A percentile compares a stretch with the other conserved stretches of the same genome.
These are phyloP conservation scores for Chamaetylas fuelleborni DNA, from an alignment of 2,113 vertebrate genomes.

Conservation along the genomic window DNA sequence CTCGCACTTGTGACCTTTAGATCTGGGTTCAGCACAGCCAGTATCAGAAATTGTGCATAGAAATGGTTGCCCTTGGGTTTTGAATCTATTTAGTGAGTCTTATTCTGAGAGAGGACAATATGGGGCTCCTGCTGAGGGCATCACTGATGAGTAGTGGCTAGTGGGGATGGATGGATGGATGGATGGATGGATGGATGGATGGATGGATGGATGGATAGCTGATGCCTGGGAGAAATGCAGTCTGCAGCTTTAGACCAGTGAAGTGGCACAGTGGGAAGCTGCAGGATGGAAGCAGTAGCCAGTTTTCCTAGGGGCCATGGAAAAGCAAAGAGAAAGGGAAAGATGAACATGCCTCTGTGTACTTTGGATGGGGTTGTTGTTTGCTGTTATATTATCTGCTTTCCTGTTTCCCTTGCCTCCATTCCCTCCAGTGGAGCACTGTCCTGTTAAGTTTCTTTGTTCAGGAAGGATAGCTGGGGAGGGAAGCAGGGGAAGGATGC, in stretches of 20 bases:
- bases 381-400: conserved; percentile 11
- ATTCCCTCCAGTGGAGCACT: background rate
- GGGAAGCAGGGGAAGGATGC: background rate
- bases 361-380: background rate
- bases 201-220: background rate
- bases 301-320: background rate
- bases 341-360: background rate
- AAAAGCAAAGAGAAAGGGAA: background rate
- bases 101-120: background rate
- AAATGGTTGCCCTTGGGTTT: background rate
- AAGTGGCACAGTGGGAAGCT: background rate
- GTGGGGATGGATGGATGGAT: background rate
- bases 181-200: background rate
- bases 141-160: background rate
- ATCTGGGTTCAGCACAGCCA: background rate
- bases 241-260: background rate
- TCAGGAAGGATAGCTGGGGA: background rate
- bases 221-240: background rate
- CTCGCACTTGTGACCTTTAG: background rate
- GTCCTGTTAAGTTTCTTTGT: background rate
- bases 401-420: conserved; percentile 16
- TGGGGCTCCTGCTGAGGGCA: background rate
- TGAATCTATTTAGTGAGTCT: background rate
- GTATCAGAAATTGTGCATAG: background rate
- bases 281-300: background rate